These are phyloP conservation scores for Ranitomeya variabilis DNA, from an alignment of 2,113 vertebrate genomes.

Conservation along the genomic window DNA sequence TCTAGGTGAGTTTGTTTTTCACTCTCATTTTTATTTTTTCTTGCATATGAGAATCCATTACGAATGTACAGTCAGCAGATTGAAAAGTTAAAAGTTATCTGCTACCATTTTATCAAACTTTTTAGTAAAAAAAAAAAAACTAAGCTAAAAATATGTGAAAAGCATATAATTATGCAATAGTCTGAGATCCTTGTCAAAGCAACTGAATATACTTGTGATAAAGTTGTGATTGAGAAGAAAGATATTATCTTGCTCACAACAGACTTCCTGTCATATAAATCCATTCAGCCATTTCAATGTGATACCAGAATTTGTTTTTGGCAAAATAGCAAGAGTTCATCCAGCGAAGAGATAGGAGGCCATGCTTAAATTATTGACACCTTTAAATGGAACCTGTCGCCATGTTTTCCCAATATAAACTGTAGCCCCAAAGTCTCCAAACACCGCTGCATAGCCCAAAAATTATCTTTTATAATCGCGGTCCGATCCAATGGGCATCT, in stretches of 20 bases:
- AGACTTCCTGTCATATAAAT: conserved; percentile 6
- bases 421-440: too few species aligned
- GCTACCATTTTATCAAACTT: background rate
- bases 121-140: background rate
- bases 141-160: background rate
- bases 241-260: background rate
- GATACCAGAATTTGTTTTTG: background rate
- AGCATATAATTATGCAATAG: background rate
- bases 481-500: too few species aligned
- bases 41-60: too few species aligned
- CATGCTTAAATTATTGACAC: background rate
- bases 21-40: too few species aligned
- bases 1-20: background rate
- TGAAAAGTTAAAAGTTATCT: background rate
- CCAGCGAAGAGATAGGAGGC: background rate
- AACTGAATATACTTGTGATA: background rate
- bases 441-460: too few species aligned
- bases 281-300: too few species aligned
- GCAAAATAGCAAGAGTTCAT: background rate
- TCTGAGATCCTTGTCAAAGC: background rate
- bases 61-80: background rate
- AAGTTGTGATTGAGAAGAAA: background rate
- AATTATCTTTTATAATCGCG: too few species aligned
- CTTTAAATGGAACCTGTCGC: too few species aligned
- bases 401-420: too few species aligned